phyloP scores from a whole-genome alignment of 2,888 invertebrate genomes.

The Ptilodon capucinus region DNA sequence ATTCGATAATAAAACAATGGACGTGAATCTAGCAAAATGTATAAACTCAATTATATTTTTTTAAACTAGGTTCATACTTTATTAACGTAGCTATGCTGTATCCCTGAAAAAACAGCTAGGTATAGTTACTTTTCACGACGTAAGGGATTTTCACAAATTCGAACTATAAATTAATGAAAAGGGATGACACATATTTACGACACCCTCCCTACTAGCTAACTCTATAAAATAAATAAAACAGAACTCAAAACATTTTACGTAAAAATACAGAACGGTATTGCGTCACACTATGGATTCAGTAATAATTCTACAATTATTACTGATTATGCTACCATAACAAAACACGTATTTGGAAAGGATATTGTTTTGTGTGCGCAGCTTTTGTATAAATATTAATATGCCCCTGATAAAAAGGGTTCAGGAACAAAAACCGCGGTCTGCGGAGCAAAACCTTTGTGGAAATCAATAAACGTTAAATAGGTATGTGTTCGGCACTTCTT shows the following conservation, averaged over 20 bases:
- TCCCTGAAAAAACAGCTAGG: background rate
- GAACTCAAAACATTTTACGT: background rate
- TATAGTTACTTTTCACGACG: slow-evolving; percentile 11
- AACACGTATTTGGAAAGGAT: slow-evolving; percentile 15
- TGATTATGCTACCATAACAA: background rate
- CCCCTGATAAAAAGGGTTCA: slow-evolving; percentile 24
- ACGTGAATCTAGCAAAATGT: no score
- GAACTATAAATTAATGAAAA: slow-evolving; percentile 22
- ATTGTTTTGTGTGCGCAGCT: slow-evolving; percentile 15
- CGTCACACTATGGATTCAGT: no score
- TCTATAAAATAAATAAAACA: slow-evolving; percentile 7
- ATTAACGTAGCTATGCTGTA: background rate
- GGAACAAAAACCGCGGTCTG: slow-evolving; percentile 18
- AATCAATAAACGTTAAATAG: slow-evolving; percentile 30
- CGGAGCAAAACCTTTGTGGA: slow-evolving; percentile 9
- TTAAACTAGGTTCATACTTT: no score
- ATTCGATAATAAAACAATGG: background rate
- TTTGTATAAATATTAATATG: slow-evolving; percentile 31
- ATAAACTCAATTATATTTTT: no score
- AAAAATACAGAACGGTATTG: background rate
- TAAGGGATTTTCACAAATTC: slow-evolving; percentile 26
- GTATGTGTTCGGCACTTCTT: slow-evolving; percentile 20
- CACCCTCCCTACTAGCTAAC: slow-evolving; percentile 8
- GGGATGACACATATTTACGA: slow-evolving; percentile 25
- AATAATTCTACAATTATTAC: background rate